A percentile compares a stretch with the other conserved stretches of the same genome.
Conservation (phyloP, 37 sponge, comb jelly and placozoan species). For the Hexactinellida sp. region DNA sequence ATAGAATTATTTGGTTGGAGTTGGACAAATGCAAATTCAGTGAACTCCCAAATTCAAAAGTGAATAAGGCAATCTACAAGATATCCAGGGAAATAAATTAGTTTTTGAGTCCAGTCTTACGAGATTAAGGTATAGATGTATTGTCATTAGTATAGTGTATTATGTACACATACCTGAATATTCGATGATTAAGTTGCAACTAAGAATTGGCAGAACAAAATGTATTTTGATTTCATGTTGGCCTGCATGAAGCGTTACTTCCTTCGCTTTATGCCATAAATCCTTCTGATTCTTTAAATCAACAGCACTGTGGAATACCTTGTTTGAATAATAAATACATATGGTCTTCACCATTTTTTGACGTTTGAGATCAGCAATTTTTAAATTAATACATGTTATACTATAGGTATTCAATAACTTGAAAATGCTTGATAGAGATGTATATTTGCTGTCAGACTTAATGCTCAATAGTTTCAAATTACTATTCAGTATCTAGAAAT, state of each 20-base stretch:
- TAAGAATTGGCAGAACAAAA: conserved; percentile 73
- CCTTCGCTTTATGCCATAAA: conserved; percentile 59
- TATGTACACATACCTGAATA: conserved; percentile 31
- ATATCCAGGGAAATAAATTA: too few species aligned
- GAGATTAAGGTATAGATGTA: too few species aligned
- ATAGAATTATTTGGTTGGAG: too few species aligned
- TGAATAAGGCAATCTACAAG: too few species aligned
- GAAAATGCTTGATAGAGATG: conserved; percentile 57
- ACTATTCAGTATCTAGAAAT: not conserved
- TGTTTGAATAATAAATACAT: conserved; percentile 73
- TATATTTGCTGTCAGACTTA: conserved; percentile 66
- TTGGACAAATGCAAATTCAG: too few species aligned
- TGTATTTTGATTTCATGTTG: conserved; percentile 77
- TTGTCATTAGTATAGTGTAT: too few species aligned
- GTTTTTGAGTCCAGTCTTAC: too few species aligned
- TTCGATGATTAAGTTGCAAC: conserved; percentile 70
- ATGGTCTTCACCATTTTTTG: conserved; percentile 80
- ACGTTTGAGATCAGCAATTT: conserved; percentile 63
- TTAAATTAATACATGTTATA: conserved; percentile 44
- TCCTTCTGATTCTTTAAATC: conserved; percentile 79
- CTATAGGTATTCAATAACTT: conserved; percentile 53
- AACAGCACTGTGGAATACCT: conserved; percentile 66
- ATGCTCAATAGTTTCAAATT: conserved; percentile 47
- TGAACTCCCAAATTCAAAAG: too few species aligned
- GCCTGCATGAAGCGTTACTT: conserved; percentile 35